Percentiles rank a stretch among this genome's conserved stretches.
Evolutionary conservation across 2,888 invertebrate genomes (phyloP).

Genomic region (Diadegma fenestrale): DNA sequence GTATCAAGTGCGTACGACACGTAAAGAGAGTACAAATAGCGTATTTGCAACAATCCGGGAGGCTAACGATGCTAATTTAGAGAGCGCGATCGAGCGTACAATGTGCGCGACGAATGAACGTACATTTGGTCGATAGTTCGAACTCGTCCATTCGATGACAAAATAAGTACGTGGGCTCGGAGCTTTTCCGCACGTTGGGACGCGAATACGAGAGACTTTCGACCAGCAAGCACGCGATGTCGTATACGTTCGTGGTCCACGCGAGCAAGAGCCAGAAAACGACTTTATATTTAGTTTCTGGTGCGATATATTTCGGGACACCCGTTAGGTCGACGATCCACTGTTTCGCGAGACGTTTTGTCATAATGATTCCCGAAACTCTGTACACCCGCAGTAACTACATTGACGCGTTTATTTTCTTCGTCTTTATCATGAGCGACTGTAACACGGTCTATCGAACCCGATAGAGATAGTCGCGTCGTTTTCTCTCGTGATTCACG

Average conservation of each 20-base stretch:
- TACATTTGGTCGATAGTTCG: slow-evolving; percentile 42
- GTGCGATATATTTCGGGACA: slow-evolving; percentile 66
- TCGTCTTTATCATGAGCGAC: slow-evolving; percentile 7
- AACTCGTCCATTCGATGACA: slow-evolving; percentile 28
- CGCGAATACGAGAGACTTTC: not conserved
- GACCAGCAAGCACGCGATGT: slow-evolving; percentile 12
- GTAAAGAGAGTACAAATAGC: slow-evolving; percentile 29
- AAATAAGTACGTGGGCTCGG: slow-evolving; percentile 23
- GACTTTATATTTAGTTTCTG: slow-evolving; percentile 67
- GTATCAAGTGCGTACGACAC: slow-evolving; percentile 47
- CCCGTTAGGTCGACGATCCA: slow-evolving; percentile 70
- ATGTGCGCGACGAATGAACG: slow-evolving; percentile 32
- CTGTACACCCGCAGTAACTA: slow-evolving; percentile 34
- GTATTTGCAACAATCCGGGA: not conserved
- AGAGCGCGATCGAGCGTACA: slow-evolving; percentile 49
- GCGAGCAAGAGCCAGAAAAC: slow-evolving; percentile 56
- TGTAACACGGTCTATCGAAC: slow-evolving; percentile 4
- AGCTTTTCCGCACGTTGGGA: slow-evolving; percentile 42
- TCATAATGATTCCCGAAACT: slow-evolving; percentile 58
- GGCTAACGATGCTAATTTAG: slow-evolving; percentile 68
- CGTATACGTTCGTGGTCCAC: slow-evolving; percentile 13
- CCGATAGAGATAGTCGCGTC: not conserved
- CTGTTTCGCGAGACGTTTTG: slow-evolving; percentile 65
- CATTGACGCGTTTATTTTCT: not conserved
- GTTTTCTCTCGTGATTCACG: not conserved